phyloP scores from a whole-genome alignment of 2,888 invertebrate genomes.

The Gnatocerus cornutus region DNA sequence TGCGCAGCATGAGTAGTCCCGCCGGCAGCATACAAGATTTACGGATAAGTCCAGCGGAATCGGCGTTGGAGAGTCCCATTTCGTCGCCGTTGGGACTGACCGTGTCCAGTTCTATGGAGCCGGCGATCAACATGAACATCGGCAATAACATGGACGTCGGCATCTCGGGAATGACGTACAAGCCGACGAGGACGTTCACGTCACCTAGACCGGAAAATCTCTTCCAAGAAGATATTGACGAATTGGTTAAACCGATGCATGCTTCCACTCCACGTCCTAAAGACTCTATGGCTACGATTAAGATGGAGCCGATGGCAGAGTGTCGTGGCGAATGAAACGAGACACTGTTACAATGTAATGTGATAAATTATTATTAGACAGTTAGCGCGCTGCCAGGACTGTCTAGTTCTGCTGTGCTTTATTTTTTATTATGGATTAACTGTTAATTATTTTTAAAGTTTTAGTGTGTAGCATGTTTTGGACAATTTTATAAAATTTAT shows the following conservation, averaged over 20 bases:
- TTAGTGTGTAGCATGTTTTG: conserved; percentile 68
- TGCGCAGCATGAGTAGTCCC: conserved; percentile 70
- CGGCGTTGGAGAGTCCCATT: conserved; percentile 75
- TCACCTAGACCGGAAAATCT: conserved; percentile 76
- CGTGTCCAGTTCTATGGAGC: conserved; percentile 71
- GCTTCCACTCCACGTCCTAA: conserved; percentile 70
- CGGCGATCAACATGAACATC: conserved; percentile 68
- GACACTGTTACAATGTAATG: conserved; percentile 70
- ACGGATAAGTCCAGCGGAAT: conserved; percentile 71
- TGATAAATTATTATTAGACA: conserved; percentile 69
- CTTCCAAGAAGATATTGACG: conserved; percentile 78
- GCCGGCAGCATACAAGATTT: conserved; percentile 71
- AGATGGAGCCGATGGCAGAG: conserved; percentile 81
- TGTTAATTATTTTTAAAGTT: conserved; percentile 66
- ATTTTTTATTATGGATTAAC: conserved; percentile 56
- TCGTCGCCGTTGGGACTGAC: conserved; percentile 77
- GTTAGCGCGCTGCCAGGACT: conserved; percentile 25
- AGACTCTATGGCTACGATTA: conserved; percentile 77
- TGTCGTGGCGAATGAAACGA: conserved; percentile 78
- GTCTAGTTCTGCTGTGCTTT: neutral
- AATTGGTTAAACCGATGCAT: conserved; percentile 77
- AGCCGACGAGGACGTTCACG: conserved; percentile 77
- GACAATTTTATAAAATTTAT: conserved; percentile 70
- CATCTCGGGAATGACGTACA: conserved; percentile 78
- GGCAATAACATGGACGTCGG: conserved; percentile 75